Evolutionary conservation across 2,113 vertebrate genomes (phyloP), one percentile per base, ranked within the genome.

Genomic region (Hassar affinis): DNA sequence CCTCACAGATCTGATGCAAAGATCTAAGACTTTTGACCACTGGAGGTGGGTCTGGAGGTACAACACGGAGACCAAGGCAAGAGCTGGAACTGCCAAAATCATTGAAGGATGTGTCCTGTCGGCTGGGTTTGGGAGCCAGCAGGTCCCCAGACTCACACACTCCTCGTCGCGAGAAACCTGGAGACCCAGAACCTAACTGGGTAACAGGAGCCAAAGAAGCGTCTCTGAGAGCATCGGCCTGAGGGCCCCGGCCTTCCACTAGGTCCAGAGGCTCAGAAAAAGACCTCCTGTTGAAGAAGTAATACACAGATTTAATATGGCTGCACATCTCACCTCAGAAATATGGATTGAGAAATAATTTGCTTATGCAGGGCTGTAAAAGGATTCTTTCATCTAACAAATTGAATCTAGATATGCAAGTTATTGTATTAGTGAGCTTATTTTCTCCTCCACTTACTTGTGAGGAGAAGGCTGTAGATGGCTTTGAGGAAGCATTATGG

Each of bases 1-100:
- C 96, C 85, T 97, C 96, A 0, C 94, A 96, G 86, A 97, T 97
- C 91, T 95, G 95, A 89, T 95, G 95, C 69, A 96, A 91, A 0
- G 94, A 93, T 0, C 92, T 91, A 4, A 94, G 88, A 85, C 90
- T 95, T 91, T 94, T 96, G 72, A 91, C 80, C 4, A 93, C 89
- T 3, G 93, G 80, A 17, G 93, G 92, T 68, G 91, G 92, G 1
- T 94, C 88, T 3, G 83, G 83, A 0, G 88, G 89, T 76, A 91
- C 85, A 4, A 91, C 56, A 56, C 84, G 88, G 62, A 91, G 88
- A 72, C 74, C 77, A 15, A 80, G 61, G 38, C 80, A 84, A 69
- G 87, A 57, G 27, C 78, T 64, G 18, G 79, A 54, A 90, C 85
- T 92, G 88, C 88, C 89, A 91, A 85, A 84, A 22, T 88, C 87